phyloP scores from a whole-genome alignment of 2,797 vertebrate genomes.

The Sardinella longiceps region DNA sequence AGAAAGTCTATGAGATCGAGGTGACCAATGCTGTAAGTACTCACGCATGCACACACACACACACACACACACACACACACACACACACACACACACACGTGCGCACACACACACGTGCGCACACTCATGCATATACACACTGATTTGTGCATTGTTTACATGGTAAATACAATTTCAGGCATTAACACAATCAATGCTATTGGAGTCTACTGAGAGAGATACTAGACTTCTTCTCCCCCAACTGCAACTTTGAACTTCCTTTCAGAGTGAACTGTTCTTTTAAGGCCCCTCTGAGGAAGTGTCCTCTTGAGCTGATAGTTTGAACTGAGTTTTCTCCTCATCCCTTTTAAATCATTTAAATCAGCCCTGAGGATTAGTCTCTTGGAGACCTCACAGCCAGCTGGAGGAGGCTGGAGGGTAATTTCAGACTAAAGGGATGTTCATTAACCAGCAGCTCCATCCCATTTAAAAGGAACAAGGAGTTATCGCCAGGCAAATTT shows the following conservation, averaged over 20 bases:
- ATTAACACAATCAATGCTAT: neutral
- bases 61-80: neutral
- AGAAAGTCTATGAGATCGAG: conserved; percentile 89
- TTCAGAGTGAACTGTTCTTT: neutral
- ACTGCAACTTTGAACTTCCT: neutral
- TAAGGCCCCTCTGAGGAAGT: neutral
- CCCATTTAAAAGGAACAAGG: neutral
- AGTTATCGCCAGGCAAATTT: neutral
- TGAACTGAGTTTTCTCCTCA: neutral
- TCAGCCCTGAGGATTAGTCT: neutral
- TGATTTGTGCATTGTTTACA: neutral
- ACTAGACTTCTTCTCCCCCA: neutral
- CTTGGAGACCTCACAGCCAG: neutral
- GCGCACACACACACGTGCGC: neutral
- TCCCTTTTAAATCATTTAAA: conserved; percentile 12
- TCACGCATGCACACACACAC: neutral
- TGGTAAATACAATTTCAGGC: neutral
- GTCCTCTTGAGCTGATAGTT: neutral
- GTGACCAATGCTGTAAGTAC: conserved; percentile 88
- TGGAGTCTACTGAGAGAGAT: neutral
- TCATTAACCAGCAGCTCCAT: neutral
- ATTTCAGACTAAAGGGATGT: neutral
- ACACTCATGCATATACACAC: neutral
- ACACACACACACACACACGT: neutral
- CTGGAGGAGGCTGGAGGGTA: neutral